Conservation (phyloP, 2,797 vertebrate genomes). For the Neosilurus hyrtlii region DNA sequence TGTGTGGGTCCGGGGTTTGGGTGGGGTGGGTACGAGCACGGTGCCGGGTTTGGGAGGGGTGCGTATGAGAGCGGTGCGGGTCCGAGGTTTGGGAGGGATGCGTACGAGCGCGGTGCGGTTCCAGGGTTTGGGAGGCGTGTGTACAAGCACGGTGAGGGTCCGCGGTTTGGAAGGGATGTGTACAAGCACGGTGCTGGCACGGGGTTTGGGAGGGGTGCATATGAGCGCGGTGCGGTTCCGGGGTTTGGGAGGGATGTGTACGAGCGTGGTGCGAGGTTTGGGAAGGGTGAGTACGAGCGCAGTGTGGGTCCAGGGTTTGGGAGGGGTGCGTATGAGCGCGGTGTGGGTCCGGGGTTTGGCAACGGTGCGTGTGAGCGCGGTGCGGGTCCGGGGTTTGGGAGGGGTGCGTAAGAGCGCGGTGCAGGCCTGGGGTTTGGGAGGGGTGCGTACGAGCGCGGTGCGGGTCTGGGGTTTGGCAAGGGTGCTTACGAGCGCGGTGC, state of each 20-base stretch:
- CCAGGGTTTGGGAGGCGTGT: background rate
- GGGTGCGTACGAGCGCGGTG: no score
- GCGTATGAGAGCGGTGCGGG: background rate
- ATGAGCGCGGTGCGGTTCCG: no score
- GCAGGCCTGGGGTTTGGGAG: background rate
- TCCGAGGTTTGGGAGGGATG: no score
- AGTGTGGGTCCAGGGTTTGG: background rate
- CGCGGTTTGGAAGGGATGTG: background rate
- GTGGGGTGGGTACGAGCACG: fast-evolving
- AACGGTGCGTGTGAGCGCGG: fast-evolving
- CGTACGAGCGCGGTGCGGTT: fast-evolving
- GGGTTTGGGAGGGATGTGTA: background rate
- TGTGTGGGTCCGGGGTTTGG: background rate
- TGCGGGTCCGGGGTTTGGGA: background rate
- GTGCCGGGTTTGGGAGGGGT: background rate
- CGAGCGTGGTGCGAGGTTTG: background rate
- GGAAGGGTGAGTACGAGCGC: fast-evolving
- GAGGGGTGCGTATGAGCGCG: background rate
- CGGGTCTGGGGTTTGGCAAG: no score
- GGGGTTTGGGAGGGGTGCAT: no score
- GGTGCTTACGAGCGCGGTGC: no score
- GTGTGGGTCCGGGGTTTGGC: background rate
- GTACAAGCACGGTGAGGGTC: no score
- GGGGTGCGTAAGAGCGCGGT: no score
- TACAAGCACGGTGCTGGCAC: no score